phyloP scores from a whole-genome alignment of 1,140 invertebrate genomes.

The Planococcus citri region DNA sequence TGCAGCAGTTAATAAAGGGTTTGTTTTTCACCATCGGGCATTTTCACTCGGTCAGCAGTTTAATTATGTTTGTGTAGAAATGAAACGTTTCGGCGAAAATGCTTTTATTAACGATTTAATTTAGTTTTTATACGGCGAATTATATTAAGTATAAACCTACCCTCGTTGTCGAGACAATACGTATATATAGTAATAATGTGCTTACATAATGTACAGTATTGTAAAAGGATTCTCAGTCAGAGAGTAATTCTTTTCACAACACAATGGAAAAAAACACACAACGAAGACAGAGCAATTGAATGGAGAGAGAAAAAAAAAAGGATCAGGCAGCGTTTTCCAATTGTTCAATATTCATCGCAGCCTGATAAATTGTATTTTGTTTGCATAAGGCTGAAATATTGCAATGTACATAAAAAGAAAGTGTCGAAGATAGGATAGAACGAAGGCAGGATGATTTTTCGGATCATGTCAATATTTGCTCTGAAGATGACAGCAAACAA shows the following conservation, averaged over 20 bases:
- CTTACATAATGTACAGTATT: too few species aligned
- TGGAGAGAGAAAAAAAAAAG: too few species aligned
- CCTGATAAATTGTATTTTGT: constrained; percentile 2
- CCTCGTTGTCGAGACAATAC: too few species aligned
- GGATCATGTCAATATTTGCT: constrained; percentile 17
- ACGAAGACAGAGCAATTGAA: too few species aligned
- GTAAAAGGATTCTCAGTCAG: too few species aligned
- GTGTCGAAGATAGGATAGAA: constrained; percentile 4
- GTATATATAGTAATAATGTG: too few species aligned
- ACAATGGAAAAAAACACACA: too few species aligned
- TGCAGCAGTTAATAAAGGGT: constrained; percentile 3
- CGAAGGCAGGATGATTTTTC: constrained; percentile 12
- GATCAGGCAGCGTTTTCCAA: neutral
- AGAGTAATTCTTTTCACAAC: too few species aligned
- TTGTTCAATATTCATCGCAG: constrained; percentile 9
- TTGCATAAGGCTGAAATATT: constrained; percentile 14
- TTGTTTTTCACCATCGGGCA: neutral
- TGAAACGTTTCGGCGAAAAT: neutral
- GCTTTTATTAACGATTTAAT: neutral
- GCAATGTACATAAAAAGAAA: constrained; percentile 13
- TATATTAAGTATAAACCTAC: too few species aligned
- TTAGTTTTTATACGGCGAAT: neutral
- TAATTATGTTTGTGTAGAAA: neutral
- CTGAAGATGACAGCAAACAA: constrained; percentile 17
- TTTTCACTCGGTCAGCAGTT: neutral